Evolutionary conservation across 2,888 invertebrate genomes (phyloP).

Genomic region (Diabrotica balteata): DNA sequence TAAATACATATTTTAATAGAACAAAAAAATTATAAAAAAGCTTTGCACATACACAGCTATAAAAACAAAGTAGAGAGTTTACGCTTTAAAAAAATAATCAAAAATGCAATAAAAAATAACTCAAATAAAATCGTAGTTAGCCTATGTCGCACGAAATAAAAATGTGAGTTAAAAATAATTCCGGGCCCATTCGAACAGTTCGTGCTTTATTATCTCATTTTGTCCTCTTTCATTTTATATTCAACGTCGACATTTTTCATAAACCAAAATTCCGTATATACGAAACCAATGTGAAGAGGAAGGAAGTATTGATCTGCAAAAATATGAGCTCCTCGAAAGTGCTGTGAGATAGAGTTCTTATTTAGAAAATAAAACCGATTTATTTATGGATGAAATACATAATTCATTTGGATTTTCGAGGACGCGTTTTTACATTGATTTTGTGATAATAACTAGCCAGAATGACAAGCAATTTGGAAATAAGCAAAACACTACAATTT

Average conservation of each 20-base stretch:
- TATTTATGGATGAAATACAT: conserved; percentile 10
- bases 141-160: no score
- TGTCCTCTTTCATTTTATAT: background rate
- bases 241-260: background rate
- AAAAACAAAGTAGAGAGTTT: no score
- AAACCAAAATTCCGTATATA: conserved; percentile 1
- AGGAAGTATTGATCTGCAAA: conserved; percentile 11
- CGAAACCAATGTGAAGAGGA: conserved; percentile 15
- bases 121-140: no score
- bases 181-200: no score
- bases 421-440: background rate
- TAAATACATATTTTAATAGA: no score
- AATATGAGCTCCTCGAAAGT: background rate
- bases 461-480: background rate
- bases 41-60: no score
- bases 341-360: conserved; percentile 9
- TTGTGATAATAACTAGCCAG: background rate
- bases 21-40: no score
- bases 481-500: background rate
- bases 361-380: conserved; percentile 10
- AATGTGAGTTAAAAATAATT: no score
- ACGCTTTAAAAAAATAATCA: no score
- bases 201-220: background rate
- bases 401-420: conserved; percentile 9
- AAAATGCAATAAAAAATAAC: no score